These are phyloP conservation scores for Etia nguti DNA, from an alignment of 2,113 vertebrate species.

Conservation along the genomic window DNA sequence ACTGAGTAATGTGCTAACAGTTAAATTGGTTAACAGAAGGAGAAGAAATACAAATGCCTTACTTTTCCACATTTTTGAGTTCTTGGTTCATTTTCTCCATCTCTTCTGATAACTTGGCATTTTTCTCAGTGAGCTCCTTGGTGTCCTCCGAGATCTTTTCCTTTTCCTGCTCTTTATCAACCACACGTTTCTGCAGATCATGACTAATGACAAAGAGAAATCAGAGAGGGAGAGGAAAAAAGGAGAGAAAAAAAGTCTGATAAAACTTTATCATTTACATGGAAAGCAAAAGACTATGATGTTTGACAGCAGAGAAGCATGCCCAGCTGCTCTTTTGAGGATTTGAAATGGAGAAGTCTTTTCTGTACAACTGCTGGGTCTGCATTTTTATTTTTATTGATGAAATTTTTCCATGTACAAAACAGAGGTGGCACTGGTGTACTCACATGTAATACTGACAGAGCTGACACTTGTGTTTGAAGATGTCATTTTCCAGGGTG, in stretches of 20 bases:
- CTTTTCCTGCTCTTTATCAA: slow-evolving; percentile 81
- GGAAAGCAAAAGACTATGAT: background rate
- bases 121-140: slow-evolving; percentile 84
- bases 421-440: background rate
- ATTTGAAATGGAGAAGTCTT: background rate
- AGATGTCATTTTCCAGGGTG: slow-evolving; percentile 86
- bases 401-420: background rate
- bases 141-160: slow-evolving; percentile 84
- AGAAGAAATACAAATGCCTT: slow-evolving; percentile 29
- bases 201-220: slow-evolving; percentile 69
- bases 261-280: background rate
- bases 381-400: background rate
- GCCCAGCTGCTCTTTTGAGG: background rate
- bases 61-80: slow-evolving; percentile 89
- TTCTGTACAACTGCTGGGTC: background rate
- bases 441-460: slow-evolving; percentile 93
- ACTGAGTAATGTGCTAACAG: background rate
- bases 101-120: slow-evolving; percentile 76
- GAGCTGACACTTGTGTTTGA: slow-evolving; percentile 85
- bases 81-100: slow-evolving; percentile 83
- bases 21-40: background rate
- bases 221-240: background rate
- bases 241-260: background rate
- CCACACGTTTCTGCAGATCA: slow-evolving; percentile 82
- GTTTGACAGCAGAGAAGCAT: background rate